A percentile compares a stretch with the other conserved stretches of the same genome.
phyloP scores from a whole-genome alignment of 2,888 invertebrate genomes.

The Atrina japonica region DNA sequence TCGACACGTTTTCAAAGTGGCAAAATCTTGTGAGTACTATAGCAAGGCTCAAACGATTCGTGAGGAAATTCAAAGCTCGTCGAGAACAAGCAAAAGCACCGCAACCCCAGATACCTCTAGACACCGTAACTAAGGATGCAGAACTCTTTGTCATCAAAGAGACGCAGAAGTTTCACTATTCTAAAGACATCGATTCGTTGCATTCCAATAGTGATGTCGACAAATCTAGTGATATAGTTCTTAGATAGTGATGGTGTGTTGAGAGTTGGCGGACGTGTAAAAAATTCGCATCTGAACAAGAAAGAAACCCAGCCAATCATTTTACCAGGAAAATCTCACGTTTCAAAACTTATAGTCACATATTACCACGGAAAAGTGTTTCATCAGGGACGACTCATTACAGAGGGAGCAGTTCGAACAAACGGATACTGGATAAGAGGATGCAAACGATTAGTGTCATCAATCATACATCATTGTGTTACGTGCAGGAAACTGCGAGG shows the following conservation, averaged over 20 bases:
- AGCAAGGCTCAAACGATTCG: conserved; percentile 35
- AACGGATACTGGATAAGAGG: conserved; percentile 51
- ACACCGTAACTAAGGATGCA: background rate
- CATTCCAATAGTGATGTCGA: conserved; percentile 8
- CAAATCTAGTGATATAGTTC: conserved; percentile 32
- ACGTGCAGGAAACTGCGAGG: conserved; percentile 44
- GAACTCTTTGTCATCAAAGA: conserved; percentile 13
- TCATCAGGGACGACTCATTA: conserved; percentile 50
- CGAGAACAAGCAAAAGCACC: background rate
- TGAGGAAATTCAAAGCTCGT: background rate
- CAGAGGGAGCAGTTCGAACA: conserved; percentile 47
- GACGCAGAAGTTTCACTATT: conserved; percentile 1
- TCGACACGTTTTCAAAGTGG: conserved; percentile 31
- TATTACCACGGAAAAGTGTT: conserved; percentile 40
- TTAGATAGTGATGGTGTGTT: conserved; percentile 36
- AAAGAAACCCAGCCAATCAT: conserved; percentile 42
- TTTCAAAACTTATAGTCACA: conserved; percentile 39
- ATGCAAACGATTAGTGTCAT: conserved; percentile 45
- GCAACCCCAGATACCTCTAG: background rate
- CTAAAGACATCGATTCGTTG: conserved; percentile 10
- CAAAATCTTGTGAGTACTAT: conserved; percentile 24
- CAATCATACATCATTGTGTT: conserved; percentile 40
- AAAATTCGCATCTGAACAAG: conserved; percentile 21
- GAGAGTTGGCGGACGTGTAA: conserved; percentile 44
- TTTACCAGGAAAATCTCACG: conserved; percentile 41